A percentile compares a stretch with the other conserved stretches of the same genome.
phyloP scores from a whole-genome alignment of 2,888 invertebrate genomes.

The Norana najaformis region DNA sequence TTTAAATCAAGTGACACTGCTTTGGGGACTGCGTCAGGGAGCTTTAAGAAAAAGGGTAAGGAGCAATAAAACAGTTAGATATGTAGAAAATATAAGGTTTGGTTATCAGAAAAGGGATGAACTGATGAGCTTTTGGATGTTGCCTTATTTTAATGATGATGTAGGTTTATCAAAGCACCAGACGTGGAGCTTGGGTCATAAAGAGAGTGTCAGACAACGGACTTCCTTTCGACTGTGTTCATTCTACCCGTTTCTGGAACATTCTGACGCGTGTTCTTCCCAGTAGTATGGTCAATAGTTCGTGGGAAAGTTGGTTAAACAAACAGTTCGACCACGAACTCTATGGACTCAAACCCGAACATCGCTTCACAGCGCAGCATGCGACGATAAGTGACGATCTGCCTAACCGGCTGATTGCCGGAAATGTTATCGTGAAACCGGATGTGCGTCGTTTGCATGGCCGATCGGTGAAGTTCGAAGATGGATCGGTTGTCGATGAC shows the following conservation, averaged over 20 bases:
- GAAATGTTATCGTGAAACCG: conserved; percentile 57
- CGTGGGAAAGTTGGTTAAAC: conserved; percentile 49
- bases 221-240: conserved; percentile 51
- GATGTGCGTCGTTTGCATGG: conserved; percentile 51
- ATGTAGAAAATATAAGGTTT: no score
- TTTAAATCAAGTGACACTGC: no score
- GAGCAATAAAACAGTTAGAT: no score
- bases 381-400: conserved; percentile 63
- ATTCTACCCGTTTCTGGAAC: conserved; percentile 40
- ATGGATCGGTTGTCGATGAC: conserved; percentile 52
- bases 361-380: conserved; percentile 51
- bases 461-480: conserved; percentile 54
- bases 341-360: conserved; percentile 61
- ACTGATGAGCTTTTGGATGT: no score
- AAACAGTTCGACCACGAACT: conserved; percentile 59
- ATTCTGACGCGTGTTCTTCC: conserved; percentile 25
- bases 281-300: not conserved
- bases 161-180: conserved; percentile 63
- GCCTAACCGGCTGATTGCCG: conserved; percentile 56
- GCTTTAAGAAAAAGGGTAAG: no score
- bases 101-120: no score
- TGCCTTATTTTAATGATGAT: not conserved
- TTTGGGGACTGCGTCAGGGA: no score
- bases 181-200: conserved; percentile 63
- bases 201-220: conserved; percentile 56